Percentiles rank a stretch among this genome's conserved stretches.
These are phyloP conservation scores for Tenrec ecaudatus DNA, from an alignment of 2,113 vertebrate genomes.

Conservation along the genomic window DNA sequence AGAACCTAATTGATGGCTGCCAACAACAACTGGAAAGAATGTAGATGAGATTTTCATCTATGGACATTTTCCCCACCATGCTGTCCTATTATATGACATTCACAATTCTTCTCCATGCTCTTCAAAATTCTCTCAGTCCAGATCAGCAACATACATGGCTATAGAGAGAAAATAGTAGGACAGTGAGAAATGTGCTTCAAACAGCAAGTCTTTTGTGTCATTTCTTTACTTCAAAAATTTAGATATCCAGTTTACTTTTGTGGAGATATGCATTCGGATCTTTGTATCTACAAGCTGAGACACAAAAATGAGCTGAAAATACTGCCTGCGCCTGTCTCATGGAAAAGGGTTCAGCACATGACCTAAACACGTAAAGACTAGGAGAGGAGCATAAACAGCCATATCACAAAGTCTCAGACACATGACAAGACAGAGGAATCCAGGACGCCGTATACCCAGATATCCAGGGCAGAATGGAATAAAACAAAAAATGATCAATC, in stretches of 20 bases:
- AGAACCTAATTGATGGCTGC: too few relatives aligned
- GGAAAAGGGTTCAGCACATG: not conserved
- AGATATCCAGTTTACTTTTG: constrained; percentile 39
- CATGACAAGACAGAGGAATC: not conserved
- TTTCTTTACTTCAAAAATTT: not conserved
- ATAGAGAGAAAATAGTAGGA: not conserved
- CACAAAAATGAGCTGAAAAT: not conserved
- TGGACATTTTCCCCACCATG: too few relatives aligned
- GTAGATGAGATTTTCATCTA: too few relatives aligned
- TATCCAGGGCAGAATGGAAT: not conserved
- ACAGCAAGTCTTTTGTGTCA: not conserved
- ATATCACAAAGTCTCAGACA: not conserved
- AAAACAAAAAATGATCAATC: not conserved
- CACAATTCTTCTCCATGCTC: not conserved
- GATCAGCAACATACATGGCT: not conserved
- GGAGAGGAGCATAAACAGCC: constrained; percentile 48
- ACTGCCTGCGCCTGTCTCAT: not conserved
- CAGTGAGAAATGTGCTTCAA: not conserved
- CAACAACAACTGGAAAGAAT: too few relatives aligned
- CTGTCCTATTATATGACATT: not conserved
- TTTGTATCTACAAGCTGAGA: not conserved
- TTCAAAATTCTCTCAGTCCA: not conserved
- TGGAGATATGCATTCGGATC: constrained; percentile 42
- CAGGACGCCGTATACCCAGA: not conserved
- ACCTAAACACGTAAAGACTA: constrained; percentile 12